Evolutionary conservation across 2,797 vertebrate species (phyloP), one percentile per base, ranked within the genome.

Genomic region (Acanthurus lineatus): DNA sequence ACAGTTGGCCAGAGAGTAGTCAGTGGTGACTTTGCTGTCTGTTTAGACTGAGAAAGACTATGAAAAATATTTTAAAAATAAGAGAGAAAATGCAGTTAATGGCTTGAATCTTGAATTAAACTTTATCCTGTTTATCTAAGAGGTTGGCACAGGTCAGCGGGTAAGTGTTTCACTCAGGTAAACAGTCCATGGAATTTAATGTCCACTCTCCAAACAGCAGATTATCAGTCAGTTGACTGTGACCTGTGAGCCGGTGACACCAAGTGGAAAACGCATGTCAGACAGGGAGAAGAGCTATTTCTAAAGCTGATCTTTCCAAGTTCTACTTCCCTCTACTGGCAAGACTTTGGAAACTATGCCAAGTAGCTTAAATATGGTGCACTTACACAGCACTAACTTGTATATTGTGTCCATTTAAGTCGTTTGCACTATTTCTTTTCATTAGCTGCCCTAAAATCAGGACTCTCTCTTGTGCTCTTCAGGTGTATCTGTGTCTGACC

Each of bases 301-400:
- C 80, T 84, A 80, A 73, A 80, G 8, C 56, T 74, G 73, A 74
- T 81, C 45, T 82, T 87, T 80, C 81, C 83, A 73, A 38, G 77
- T 59, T 90, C 48, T 88, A 77, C 75, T 85, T 82, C 86, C 86
- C 88, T 89, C 90, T 92, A 53, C 85, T 91, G 91, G 85, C 48
- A 71, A 81, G 32, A 78, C 32, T 0, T 4, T 52, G 69, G 67
- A 76, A 73, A 62, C 62, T 62, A 22, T 42, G 45, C 32, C 60
- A 73, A 35, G 12, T 32, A 17, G 28, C n/a, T 76, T 45, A 57
- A 20, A 28, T 35, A 1, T 1, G 10, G 20, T 28, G 28, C 20
- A 58, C 14, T 19, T 17, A 1, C 53, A 64, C 19, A 58, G 42
- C 4, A 69, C 42, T 32, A 22, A 45, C 44, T 51, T 64, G 20